Evolutionary conservation across 1,140 invertebrate genomes (phyloP).

Genomic region (Ostrea denselamellosa): DNA sequence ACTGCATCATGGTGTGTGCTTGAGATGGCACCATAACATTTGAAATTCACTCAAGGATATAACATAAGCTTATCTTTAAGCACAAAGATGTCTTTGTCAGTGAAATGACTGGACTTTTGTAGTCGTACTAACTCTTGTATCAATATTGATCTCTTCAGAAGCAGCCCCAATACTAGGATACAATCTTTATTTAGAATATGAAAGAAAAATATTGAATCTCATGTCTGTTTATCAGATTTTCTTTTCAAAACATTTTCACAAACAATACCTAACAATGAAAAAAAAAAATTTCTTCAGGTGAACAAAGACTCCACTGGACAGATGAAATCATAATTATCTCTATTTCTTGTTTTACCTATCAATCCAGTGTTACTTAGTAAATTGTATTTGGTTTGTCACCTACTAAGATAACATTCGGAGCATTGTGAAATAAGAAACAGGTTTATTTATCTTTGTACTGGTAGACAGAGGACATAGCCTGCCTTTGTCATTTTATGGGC

Average conservation of each 20-base stretch:
- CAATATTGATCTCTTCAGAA: not conserved
- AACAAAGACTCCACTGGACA: not conserved
- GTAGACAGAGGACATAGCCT: not conserved
- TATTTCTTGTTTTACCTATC: constrained; percentile 24
- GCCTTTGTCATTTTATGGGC: not conserved
- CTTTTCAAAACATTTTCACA: constrained; percentile 28
- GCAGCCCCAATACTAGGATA: not conserved
- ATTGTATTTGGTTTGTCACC: constrained; percentile 10
- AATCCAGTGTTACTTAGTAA: not conserved
- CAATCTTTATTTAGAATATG: not conserved
- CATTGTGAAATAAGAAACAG: not conserved
- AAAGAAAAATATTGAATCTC: constrained; percentile 11
- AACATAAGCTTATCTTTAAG: not conserved
- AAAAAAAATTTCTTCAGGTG: not conserved
- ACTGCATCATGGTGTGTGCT: not conserved
- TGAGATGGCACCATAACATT: not conserved
- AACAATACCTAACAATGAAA: not conserved
- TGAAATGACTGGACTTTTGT: not conserved
- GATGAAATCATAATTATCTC: not conserved
- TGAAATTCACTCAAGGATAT: not conserved
- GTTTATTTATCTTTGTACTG: constrained; percentile 7
- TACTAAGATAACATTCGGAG: not conserved
- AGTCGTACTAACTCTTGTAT: not conserved
- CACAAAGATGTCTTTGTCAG: not conserved
- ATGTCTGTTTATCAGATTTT: not conserved